These are phyloP conservation scores for Dermatophagoides farinae DNA, from an alignment of 1,140 invertebrate genomes.

Conservation along the genomic window DNA sequence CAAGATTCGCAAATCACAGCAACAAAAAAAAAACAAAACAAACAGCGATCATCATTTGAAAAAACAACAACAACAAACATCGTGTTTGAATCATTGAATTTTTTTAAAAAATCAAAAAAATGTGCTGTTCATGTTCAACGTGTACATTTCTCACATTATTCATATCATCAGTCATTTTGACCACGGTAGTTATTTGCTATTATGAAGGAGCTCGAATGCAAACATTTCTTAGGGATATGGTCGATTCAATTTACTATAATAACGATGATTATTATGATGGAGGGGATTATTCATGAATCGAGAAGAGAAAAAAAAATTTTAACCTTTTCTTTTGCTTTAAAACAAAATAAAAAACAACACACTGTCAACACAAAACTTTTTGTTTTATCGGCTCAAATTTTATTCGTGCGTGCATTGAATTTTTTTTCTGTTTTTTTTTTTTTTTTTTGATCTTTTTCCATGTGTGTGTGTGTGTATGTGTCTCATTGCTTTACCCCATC, in stretches of 20 bases:
- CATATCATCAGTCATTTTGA: background rate
- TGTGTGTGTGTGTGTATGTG: no score
- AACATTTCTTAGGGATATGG: conserved; percentile 4
- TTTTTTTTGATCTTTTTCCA: no score
- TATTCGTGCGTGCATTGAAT: no score
- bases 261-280: background rate
- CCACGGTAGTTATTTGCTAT: conserved; percentile 10
- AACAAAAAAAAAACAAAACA: no score
- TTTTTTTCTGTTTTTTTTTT: no score
- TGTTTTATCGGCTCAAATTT: no score
- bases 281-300: background rate
- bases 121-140: conserved; percentile 2
- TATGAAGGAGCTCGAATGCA: conserved; percentile 4
- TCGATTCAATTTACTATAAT: background rate
- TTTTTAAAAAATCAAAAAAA: background rate
- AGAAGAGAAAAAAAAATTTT: no score
- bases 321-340: no score
- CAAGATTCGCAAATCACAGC: background rate
- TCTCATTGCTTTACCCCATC: no score
- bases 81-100: background rate
- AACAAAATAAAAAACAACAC: no score
- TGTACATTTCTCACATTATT: conserved; percentile 1
- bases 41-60: background rate
- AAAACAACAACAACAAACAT: background rate
- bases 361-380: no score